Evolutionary conservation across 1,140 invertebrate genomes (phyloP).

Genomic region (Phthorimaea operculella): DNA sequence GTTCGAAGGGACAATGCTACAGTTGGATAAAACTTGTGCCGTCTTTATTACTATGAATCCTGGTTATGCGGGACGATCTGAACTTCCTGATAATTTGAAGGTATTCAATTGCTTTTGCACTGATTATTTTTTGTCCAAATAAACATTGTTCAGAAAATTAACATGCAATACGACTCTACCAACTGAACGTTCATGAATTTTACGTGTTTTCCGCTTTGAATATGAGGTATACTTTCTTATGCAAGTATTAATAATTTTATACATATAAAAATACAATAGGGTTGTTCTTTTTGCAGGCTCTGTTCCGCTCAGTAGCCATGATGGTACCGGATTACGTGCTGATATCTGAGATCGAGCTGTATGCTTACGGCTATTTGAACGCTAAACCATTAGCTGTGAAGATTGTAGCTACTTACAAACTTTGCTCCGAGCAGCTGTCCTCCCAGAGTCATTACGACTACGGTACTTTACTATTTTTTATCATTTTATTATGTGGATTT

Average conservation of each 20-base stretch:
- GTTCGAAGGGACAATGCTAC: constrained; percentile 91
- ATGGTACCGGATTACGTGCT: constrained; percentile 97
- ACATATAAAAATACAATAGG: no score
- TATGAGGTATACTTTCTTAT: no score
- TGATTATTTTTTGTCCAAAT: no score
- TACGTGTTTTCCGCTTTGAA: no score
- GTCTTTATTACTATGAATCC: constrained; percentile 98
- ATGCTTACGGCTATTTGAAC: constrained; percentile 93
- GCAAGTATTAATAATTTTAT: no score
- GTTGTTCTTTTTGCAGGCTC: constrained; percentile 70
- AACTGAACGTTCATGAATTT: no score
- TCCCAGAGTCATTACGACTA: constrained; percentile 98
- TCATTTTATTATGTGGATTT: background rate
- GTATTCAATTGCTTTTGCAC: constrained; percentile 50
- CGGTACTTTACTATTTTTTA: constrained; percentile 62
- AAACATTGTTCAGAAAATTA: no score
- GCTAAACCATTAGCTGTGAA: constrained; percentile 91
- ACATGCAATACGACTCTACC: no score
- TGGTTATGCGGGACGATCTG: constrained; percentile 90
- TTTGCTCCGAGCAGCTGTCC: constrained; percentile 95
- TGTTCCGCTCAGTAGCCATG: constrained; percentile 97
- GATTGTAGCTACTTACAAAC: constrained; percentile 92
- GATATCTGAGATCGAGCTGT: constrained; percentile 94
- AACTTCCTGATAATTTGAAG: constrained; percentile 95
- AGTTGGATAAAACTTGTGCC: constrained; percentile 89